Base-by-base conservation (phyloP, 2,888 invertebrate species). In the Scrobipalpa atriplicella region DNA sequence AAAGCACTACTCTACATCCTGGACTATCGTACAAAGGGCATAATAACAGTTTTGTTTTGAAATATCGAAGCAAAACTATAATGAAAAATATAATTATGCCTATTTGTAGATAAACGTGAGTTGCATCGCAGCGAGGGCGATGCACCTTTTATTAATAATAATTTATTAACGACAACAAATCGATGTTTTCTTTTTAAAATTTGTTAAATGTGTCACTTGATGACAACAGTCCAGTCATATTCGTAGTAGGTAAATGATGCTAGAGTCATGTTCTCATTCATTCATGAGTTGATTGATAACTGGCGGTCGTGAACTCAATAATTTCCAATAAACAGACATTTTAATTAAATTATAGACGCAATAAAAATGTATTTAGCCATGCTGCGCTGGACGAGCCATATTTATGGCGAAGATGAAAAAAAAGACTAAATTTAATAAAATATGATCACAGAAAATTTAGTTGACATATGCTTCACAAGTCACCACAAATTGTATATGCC, bases 131-230 rank as follows among this genome's bases (percentile, higher is more conserved):
- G 2, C 1, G 78, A 73, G 84, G 82, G 76, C 86, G 81, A 76
- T 81, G 85, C 79, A 82, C 85, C n/a, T n/a, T n/a, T n/a, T n/a
- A n/a, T n/a, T n/a, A n/a, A n/a, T n/a, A n/a, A n/a, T n/a, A n/a
- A n/a, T n/a, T 73, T 68, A 29, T 29, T 29, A 29, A 70, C 75
- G 80, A 80, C 81, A 80, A 80, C 83, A 79, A 81, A 81, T 80
- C 78, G 83, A 79, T 79, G 80, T 83, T 77, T 75, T 80, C 80
- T 75, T 77, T 77, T 77, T 71, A 81, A 82, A 81, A 81, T 75
- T 82, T 84, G 82, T 56, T 21, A 21, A 21, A 56, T 56, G 21
- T 29, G 29, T 13, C 29, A 13, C 13, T 47, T 56, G 21, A 21
- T 29, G 13, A 56, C 54, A 56, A 56, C 13, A 21, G 54, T 0